Percentiles rank a stretch among this genome's conserved stretches.
These are phyloP conservation scores for Rutpela maculata DNA, from an alignment of 2,888 invertebrate genomes.

Conservation along the genomic window DNA sequence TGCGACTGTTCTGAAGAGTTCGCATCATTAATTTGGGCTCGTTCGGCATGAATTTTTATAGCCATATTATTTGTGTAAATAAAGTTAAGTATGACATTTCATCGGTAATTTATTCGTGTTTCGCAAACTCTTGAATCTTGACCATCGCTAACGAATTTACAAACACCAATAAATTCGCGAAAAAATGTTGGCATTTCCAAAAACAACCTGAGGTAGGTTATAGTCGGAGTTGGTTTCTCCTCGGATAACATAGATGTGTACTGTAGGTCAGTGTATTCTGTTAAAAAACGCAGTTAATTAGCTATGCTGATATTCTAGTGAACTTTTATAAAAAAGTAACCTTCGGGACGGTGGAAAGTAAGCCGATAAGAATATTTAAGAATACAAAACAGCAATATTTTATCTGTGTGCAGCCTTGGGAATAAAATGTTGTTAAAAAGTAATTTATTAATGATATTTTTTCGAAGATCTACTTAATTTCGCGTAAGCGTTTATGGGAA, in stretches of 20 bases:
- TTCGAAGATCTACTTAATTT: conserved; percentile 4
- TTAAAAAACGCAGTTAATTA: conserved; percentile 5
- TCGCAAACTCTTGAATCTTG: background rate
- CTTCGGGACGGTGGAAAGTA: conserved; percentile 24
- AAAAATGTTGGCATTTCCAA: background rate
- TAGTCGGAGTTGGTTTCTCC: background rate
- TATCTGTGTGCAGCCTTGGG: conserved; percentile 14
- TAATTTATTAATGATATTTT: conserved; percentile 29
- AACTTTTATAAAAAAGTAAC: conserved; percentile 27
- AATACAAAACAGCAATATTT: conserved; percentile 7
- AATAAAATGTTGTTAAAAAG: conserved; percentile 9
- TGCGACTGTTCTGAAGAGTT: no score
- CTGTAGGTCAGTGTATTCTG: conserved; percentile 14
- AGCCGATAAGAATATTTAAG: conserved; percentile 26
- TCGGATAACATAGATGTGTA: background rate
- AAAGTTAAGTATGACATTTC: background rate
- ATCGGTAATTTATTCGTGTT: background rate
- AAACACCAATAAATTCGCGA: background rate
- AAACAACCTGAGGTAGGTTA: conserved; percentile 2
- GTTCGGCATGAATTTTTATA: background rate
- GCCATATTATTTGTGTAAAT: background rate
- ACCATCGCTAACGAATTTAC: background rate
- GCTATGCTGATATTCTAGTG: conserved; percentile 16
- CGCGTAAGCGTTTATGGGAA: conserved; percentile 12
- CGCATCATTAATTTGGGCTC: background rate